Conservation (phyloP, 2,797 vertebrate genomes). For the Carduelis carduelis region DNA sequence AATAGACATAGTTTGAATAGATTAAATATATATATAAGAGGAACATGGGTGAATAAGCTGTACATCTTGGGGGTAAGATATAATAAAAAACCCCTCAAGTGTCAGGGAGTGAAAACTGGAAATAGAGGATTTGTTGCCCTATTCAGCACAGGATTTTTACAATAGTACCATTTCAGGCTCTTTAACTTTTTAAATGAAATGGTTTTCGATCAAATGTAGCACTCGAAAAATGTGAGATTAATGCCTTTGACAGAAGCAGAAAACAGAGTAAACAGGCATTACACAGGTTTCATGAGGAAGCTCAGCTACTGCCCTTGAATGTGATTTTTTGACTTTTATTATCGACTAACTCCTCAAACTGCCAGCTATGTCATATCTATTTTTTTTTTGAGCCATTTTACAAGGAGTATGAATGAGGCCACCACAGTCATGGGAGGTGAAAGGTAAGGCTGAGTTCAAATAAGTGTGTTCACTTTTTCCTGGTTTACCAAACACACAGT, state of each 20-base stretch:
- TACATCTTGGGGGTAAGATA: background rate
- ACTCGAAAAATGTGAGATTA: conserved; percentile 15
- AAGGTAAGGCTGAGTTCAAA: background rate
- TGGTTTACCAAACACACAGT: background rate
- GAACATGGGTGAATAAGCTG: background rate
- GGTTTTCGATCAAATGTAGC: background rate
- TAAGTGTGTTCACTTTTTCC: background rate
- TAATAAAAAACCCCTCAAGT: background rate
- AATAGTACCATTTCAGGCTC: background rate
- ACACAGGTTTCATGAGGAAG: background rate
- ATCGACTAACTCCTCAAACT: background rate
- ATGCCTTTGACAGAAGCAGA: conserved; percentile 2
- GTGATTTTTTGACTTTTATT: background rate
- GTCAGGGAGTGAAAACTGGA: background rate
- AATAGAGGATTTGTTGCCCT: background rate
- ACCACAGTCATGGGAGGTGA: background rate
- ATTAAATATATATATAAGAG: background rate
- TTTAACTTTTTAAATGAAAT: background rate
- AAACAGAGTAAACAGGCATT: background rate
- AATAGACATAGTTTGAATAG: background rate
- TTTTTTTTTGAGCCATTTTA: background rate
- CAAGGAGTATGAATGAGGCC: background rate
- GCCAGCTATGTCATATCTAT: background rate
- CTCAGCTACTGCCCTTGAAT: background rate
- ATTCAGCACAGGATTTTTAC: background rate